Evolutionary conservation across 1,140 invertebrate genomes (phyloP), one percentile per base, ranked within the genome.

Genomic region (Orchesella cincta): DNA sequence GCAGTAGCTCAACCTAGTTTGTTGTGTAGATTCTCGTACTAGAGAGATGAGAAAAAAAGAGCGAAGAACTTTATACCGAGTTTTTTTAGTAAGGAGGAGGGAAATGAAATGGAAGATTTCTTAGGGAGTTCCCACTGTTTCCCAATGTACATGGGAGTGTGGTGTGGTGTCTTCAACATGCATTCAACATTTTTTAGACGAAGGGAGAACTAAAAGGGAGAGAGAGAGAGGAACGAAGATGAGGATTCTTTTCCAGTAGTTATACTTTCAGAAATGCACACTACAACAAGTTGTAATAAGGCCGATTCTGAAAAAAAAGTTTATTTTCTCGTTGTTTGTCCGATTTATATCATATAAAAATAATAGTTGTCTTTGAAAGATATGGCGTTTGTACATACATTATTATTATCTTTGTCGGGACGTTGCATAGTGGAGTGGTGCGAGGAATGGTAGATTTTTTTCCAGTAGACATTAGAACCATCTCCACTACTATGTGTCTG

Each of bases 81-180:
- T 39, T 35, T 18, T 34, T 36, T 46, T 73, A n/a, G 16, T 29
- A 16, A 36, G 23, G 71, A 34, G n/a, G 29, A 36, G 36, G 71
- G 23, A 46, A 73, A 36, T 73, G 34, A 73, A 73, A 73, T 73
- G 33, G 71, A 39, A 73, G 36, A 23, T 36, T 34, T 36, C 71
- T 73, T 73, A 2, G 26, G 26, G 18, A 33, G 12, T 5, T 70
- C 31, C 33, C 16, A 70, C 67, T 70, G 23, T 70, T 26, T 33
- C 67, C 18, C 31, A 8, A 33, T n/a, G n/a, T n/a, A n/a, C n/a
- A n/a, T 29, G 20, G 5, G 31, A 28, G 33, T 31, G 33, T 20
- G 23, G 20, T 31, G 16, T 36, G 35, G 16, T 76, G n/a, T 39
- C 28, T 28, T 36, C n/a, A 76, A 76, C 34, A 76, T 64, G 62